These are phyloP conservation scores for Eulemur albifrons DNA, from an alignment of 2,797 vertebrate species.

Conservation along the genomic window DNA sequence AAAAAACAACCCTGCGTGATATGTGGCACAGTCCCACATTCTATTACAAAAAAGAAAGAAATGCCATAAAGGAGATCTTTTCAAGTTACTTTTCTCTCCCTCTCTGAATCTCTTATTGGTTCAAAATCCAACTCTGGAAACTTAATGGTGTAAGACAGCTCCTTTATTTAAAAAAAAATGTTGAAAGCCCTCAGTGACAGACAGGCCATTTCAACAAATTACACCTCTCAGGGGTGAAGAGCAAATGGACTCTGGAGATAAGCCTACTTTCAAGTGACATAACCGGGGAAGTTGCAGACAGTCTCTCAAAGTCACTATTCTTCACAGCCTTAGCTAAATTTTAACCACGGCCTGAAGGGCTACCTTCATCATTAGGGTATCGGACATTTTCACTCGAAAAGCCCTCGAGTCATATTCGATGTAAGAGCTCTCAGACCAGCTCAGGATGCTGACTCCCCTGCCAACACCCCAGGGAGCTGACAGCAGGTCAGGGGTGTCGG, in stretches of 20 bases:
- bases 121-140: constrained; percentile 18
- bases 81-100: not conserved
- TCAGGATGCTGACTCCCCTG: not conserved
- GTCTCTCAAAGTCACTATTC: not conserved
- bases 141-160: not conserved
- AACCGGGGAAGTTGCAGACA: not conserved
- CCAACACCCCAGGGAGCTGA: not conserved
- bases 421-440: not conserved
- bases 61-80: not conserved
- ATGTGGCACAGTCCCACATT: not conserved
- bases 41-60: not conserved
- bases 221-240: not conserved
- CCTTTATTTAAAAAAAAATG: not conserved
- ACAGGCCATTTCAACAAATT: not conserved
- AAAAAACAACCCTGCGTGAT: not conserved
- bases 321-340: not conserved
- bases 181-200: not conserved
- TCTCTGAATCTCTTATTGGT: not conserved
- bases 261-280: not conserved
- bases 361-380: not conserved
- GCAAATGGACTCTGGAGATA: not conserved
- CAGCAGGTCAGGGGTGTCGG: fast-evolving
- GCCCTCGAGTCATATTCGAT: not conserved
- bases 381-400: not conserved
- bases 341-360: not conserved